Evolutionary conservation across 2,797 vertebrate species (phyloP).

Genomic region (Peromyscus nudipes): DNA sequence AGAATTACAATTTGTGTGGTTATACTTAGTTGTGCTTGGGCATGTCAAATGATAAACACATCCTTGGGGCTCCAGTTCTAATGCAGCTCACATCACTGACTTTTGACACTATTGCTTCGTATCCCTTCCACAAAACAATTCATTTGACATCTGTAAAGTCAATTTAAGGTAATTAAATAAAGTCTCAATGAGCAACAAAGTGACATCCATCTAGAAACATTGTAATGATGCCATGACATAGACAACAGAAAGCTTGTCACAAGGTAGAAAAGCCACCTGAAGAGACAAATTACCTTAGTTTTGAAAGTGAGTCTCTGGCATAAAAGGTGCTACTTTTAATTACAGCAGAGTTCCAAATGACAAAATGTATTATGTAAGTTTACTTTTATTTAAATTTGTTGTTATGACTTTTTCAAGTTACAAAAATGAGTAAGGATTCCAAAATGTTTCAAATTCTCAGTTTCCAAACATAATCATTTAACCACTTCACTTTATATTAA

Average conservation of each 20-base stretch:
- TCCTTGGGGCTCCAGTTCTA: neutral
- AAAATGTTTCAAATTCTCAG: neutral
- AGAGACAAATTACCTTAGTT: neutral
- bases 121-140: neutral
- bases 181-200: neutral
- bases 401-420: neutral
- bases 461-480: neutral
- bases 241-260: neutral
- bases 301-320: neutral
- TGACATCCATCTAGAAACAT: neutral
- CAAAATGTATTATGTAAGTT: neutral
- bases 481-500: neutral
- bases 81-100: neutral
- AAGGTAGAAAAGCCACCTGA: neutral
- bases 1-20: slow-evolving; percentile 43
- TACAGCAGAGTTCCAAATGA: neutral
- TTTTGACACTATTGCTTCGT: neutral
- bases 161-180: neutral
- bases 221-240: neutral
- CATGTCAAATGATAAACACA: slow-evolving; percentile 28
- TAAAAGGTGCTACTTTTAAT: neutral
- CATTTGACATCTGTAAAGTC: slow-evolving; percentile 9
- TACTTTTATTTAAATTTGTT: neutral
- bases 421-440: neutral
- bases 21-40: slow-evolving; percentile 61